These are phyloP conservation scores for cat (Felis catus) DNA, from an alignment of 2,113 vertebrate species.

Conservation along the genomic window F.catus_Fca126_mat1.0 CM031415.1:87437001-87437500, in stretches of 20 bases:
- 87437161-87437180: background rate
- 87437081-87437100: background rate
- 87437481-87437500: background rate
- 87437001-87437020: background rate
- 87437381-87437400: background rate
- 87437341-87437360: too few relatives aligned
- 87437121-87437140: background rate
- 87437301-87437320: too few relatives aligned
- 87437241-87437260: too few relatives aligned
- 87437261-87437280: too few relatives aligned
- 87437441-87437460: background rate
- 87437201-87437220: too few relatives aligned
- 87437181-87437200: too few relatives aligned
- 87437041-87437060: background rate
- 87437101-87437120: background rate
- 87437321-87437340: too few relatives aligned
- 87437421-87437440: background rate
- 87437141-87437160: background rate
- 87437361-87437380: too few relatives aligned
- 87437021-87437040: background rate
- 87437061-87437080: background rate
- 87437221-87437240: too few relatives aligned
- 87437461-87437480: background rate
- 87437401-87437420: background rate
- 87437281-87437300: too few relatives aligned